Percentiles rank a stretch among this genome's conserved stretches.
Evolutionary conservation across 2,888 invertebrate genomes (phyloP).

Genomic region (Plebejus argus): DNA sequence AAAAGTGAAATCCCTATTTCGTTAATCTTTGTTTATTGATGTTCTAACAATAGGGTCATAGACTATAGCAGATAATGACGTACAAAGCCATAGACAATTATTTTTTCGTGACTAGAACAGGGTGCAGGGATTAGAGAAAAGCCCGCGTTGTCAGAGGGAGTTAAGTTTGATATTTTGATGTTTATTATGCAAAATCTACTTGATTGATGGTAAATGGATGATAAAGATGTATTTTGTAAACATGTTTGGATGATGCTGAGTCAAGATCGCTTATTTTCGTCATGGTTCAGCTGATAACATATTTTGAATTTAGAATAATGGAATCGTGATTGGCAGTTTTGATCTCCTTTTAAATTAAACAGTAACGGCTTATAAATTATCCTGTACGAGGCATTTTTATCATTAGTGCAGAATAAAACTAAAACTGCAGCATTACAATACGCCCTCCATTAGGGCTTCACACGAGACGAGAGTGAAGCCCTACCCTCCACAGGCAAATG

Average conservation of each 20-base stretch:
- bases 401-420: background rate
- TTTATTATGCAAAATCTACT: conserved; percentile 23
- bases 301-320: background rate
- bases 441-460: too few relatives aligned
- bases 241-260: conserved; percentile 10
- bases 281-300: background rate
- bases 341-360: background rate
- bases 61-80: conserved; percentile 54
- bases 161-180: conserved; percentile 24
- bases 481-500: too few relatives aligned
- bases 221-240: conserved; percentile 9
- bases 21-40: conserved; percentile 70
- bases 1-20: conserved; percentile 50
- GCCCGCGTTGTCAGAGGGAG: background rate
- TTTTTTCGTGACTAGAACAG: conserved; percentile 56
- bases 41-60: conserved; percentile 47
- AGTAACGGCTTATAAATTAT: background rate
- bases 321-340: background rate
- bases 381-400: background rate
- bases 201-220: conserved; percentile 29
- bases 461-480: too few relatives aligned
- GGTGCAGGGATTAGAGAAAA: conserved; percentile 37
- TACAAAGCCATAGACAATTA: conserved; percentile 43
- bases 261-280: background rate
- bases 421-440: too few relatives aligned